Percentiles rank a stretch among this genome's conserved stretches.
Evolutionary conservation across 2,888 invertebrate genomes (phyloP).

Genomic region (Mesorhabditis belari): DNA sequence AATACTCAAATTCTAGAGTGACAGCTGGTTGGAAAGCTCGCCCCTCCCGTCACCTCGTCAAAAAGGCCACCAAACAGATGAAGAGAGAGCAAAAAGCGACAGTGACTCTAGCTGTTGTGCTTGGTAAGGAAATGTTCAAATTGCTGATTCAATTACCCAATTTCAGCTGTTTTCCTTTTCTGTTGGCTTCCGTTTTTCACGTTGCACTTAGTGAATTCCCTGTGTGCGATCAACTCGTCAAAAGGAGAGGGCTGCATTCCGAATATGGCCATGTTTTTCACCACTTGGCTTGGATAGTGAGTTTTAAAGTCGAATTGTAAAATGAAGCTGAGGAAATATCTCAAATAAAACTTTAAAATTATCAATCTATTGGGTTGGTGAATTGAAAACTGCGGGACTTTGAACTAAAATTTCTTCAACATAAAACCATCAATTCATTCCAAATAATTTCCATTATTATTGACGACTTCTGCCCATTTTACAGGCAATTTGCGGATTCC

Average conservation of each 20-base stretch:
- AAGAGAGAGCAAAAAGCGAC: conserved; percentile 89
- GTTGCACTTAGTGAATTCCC: conserved; percentile 89
- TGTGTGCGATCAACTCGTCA: conserved; percentile 66
- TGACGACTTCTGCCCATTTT: no score
- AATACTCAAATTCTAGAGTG: no score
- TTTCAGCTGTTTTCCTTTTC: conserved; percentile 83
- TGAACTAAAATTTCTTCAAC: no score
- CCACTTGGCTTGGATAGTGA: conserved; percentile 89
- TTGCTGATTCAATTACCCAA: background rate
- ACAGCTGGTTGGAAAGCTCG: conserved; percentile 34
- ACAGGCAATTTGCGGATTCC: no score
- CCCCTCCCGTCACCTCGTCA: conserved; percentile 44
- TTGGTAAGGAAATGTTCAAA: conserved; percentile 65
- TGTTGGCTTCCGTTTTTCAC: conserved; percentile 99
- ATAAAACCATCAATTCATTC: no score
- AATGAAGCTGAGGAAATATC: no score
- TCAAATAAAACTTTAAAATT: background rate
- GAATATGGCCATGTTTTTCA: conserved; percentile 70
- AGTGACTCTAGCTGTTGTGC: conserved; percentile 92
- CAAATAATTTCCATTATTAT: no score
- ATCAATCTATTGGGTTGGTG: no score
- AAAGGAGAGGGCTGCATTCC: conserved; percentile 34
- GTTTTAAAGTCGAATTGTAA: conserved; percentile 10
- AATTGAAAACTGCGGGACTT: no score
- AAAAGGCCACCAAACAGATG: conserved; percentile 51